Percentiles rank a stretch among this genome's conserved stretches.
These are phyloP conservation scores for Pachycephala philippinensis DNA, from an alignment of 2,113 vertebrate genomes.

Conservation along the genomic window DNA sequence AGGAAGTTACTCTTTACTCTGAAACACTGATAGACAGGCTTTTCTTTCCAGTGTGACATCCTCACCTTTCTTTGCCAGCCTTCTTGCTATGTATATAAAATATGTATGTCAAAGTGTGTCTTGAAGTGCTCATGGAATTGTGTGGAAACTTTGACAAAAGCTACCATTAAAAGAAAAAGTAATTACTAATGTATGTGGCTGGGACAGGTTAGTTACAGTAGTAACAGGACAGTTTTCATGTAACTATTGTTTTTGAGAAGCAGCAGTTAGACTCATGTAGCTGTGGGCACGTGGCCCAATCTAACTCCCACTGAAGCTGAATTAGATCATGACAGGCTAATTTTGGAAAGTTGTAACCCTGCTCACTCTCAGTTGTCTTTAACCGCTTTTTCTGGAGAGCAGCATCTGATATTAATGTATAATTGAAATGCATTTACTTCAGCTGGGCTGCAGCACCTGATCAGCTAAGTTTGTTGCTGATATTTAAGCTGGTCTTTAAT, in stretches of 20 bases:
- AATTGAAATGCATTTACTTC: neutral
- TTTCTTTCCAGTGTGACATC: neutral
- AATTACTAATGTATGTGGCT: neutral
- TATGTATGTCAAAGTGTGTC: neutral
- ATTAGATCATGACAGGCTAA: slow-evolving; percentile 7
- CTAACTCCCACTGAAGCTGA: neutral
- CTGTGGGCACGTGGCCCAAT: neutral
- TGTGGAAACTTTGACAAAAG: neutral
- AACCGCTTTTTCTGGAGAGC: neutral
- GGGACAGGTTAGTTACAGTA: neutral
- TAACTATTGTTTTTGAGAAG: neutral
- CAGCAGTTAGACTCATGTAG: neutral
- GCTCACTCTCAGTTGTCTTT: neutral
- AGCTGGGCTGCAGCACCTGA: neutral
- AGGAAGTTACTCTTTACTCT: neutral
- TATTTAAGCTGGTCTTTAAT: neutral
- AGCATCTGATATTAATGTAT: neutral
- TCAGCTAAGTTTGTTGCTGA: neutral
- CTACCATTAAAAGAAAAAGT: neutral
- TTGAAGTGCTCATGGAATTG: neutral
- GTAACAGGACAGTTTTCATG: neutral
- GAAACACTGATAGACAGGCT: neutral
- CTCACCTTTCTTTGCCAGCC: neutral
- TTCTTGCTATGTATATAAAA: neutral
- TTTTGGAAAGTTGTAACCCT: neutral